Base-by-base conservation (phyloP, 2,888 invertebrate species). In the Trilocha varians region DNA sequence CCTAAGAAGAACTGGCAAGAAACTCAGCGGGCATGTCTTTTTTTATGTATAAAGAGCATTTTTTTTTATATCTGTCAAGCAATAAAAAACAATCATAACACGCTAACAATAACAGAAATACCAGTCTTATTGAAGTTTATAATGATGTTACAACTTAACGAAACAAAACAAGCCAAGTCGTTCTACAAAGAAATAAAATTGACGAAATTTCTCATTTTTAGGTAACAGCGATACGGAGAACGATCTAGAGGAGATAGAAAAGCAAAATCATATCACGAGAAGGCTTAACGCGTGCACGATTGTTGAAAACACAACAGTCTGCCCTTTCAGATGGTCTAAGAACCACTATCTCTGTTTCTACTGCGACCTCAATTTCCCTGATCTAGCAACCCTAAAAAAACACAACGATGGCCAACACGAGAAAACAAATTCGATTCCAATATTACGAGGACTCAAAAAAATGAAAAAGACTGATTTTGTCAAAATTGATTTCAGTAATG, bases 261-360 rank as follows among this genome's bases (percentile, higher is more conserved):
- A 47, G 61, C 61, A 49, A 40, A 59, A 55, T 2, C 66, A 73
- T 16, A 53, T 71, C 32, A 68, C 63, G 42, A 71, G 69, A 45
- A 75, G 65, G 56, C 66, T 57, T 44, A 67, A 77, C 17, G 69
- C 75, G 0, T 50, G 52, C 9, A 59, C 65, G 25, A 59, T 84
- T 4, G 52, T 85, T 42, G 73, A 83, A 52, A 63, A 50, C 35
- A 64, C 83, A 5, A 75, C 60, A 46, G 67, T 84, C 51, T 78
- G 74, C 41, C 84, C 84, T 0, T 85, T 84, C 49, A 70, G 64
- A 52, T 83, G 84, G 84, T 65, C 59, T 58, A 82, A 73, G 50
- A 79, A 83, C 52, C 46, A 70, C 3, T 85, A 73, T 43, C 47
- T 74, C 11, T 85, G 85, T 45, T 71, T 80, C 36, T 79, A 76